Base-by-base conservation (phyloP, 1,140 invertebrate species). In the Ceratitis capitata region DNA sequence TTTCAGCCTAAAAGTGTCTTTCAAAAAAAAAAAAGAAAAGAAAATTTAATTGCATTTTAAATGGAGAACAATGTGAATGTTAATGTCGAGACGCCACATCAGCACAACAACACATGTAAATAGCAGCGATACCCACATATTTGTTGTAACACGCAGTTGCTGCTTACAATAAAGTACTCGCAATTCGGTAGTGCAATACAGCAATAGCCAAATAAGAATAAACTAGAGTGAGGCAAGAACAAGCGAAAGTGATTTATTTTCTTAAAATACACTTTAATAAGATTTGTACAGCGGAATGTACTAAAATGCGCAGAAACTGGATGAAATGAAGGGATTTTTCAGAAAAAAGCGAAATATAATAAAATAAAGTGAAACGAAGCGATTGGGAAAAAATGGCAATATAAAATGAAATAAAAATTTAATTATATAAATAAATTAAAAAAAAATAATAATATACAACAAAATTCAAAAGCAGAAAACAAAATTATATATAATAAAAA, bases 11-110 rank as follows among this genome's bases (percentile, higher is more conserved):
- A 23, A 78, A 78, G 39, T 26, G 42, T 45, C 29, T 45, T 12
- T 19, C n/a, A 45, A 78, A 35, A 47, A 78, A 23, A 3, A 78
- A 78, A 47, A 78, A 23, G 9, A 78, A 78, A 78, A 78, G 69
- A n/a, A n/a, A n/a, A 45, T 78, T 78, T 78, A 78, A 78, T 78
- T 78, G 69, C 69, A 78, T 78, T 78, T 45, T 78, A 78, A 78
- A 78, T 78, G 69, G 42, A 78, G 39, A 78, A 78, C 69, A 78
- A 78, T 78, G 69, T 32, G 69, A 45, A 78, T 78, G 16, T 78
- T 78, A 78, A 78, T 78, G 69, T 42, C 69, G 69, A 78, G 69
- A 78, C 69, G 69, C 69, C 69, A 78, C 69, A 47, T 78, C 45
- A 58, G 9, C 35, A 29, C 49, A 83, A 83, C 82, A 83, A 83